These are phyloP conservation scores for Triplophysa dalaica DNA, from an alignment of 2,113 vertebrate species.

Conservation along the genomic window DNA sequence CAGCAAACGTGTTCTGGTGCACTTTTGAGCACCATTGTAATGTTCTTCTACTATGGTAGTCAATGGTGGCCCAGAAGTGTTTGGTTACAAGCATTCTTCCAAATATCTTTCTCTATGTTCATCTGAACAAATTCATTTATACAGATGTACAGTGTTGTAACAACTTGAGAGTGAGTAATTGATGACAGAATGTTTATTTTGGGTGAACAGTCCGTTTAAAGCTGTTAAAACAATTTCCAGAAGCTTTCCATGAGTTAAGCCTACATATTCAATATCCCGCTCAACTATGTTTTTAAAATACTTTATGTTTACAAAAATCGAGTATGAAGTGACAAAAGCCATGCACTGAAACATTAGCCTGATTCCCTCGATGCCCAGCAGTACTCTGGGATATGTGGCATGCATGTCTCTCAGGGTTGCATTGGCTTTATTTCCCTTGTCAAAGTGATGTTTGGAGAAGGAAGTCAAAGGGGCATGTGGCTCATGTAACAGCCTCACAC, in stretches of 20 bases:
- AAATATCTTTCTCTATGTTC: no score
- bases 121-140: no score
- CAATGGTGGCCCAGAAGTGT: no score
- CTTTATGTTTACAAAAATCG: constrained; percentile 9
- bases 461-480: constrained; percentile 51
- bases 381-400: constrained; percentile 35
- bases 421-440: constrained; percentile 42
- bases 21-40: no score
- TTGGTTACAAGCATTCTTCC: no score
- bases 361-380: constrained; percentile 29
- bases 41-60: no score
- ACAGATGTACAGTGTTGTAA: no score
- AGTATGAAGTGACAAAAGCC: constrained; percentile 31
- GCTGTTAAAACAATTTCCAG: no score
- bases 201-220: no score
- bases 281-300: background rate
- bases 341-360: constrained; percentile 45
- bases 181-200: no score
- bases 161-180: no score
- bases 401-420: constrained; percentile 22
- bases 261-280: background rate
- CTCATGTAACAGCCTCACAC: constrained; percentile 50
- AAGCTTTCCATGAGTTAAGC: background rate
- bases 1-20: no score
- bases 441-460: constrained; percentile 48